A percentile compares a stretch with the other conserved stretches of the same genome.
These are phyloP conservation scores for Sipha maydis DNA, from an alignment of 2,888 invertebrate genomes.

Conservation along the genomic window DNA sequence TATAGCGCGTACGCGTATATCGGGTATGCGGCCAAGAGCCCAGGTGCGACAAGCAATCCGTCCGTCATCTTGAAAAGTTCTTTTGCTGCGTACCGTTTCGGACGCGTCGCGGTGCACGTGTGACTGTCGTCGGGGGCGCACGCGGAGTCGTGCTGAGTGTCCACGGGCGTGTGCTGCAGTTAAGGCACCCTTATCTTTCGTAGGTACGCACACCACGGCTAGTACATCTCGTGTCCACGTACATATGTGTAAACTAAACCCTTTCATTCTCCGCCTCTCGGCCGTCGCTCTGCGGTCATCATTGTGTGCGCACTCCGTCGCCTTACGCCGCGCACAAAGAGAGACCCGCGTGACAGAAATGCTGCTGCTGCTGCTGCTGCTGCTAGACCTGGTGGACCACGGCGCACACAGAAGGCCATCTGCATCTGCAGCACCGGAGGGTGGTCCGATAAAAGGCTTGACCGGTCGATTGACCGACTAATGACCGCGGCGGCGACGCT, in stretches of 20 bases:
- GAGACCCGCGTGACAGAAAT: neutral
- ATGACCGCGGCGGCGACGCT: slow-evolving; percentile 44
- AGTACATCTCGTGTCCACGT: neutral
- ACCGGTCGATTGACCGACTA: slow-evolving; percentile 61
- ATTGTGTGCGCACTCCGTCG: neutral
- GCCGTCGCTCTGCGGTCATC: neutral
- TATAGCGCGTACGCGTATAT: neutral
- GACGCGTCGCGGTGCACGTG: neutral
- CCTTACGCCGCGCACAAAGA: neutral
- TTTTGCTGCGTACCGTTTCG: neutral
- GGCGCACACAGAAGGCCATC: slow-evolving; percentile 27
- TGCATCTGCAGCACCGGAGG: slow-evolving; percentile 43
- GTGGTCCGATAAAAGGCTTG: slow-evolving; percentile 56
- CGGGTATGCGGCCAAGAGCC: neutral
- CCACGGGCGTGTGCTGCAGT: neutral
- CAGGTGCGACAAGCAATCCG: slow-evolving; percentile 33
- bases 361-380: neutral
- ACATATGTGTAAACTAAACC: neutral
- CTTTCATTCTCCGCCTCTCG: neutral
- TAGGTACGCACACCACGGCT: neutral
- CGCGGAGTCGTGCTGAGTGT: slow-evolving; percentile 41
- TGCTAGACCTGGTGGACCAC: neutral
- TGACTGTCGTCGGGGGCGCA: too few relatives aligned
- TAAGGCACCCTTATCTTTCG: neutral
- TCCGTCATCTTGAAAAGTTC: slow-evolving; percentile 17